Base-by-base conservation (phyloP, 2,113 vertebrate genomes). In the Centrocercus urophasianus region DNA sequence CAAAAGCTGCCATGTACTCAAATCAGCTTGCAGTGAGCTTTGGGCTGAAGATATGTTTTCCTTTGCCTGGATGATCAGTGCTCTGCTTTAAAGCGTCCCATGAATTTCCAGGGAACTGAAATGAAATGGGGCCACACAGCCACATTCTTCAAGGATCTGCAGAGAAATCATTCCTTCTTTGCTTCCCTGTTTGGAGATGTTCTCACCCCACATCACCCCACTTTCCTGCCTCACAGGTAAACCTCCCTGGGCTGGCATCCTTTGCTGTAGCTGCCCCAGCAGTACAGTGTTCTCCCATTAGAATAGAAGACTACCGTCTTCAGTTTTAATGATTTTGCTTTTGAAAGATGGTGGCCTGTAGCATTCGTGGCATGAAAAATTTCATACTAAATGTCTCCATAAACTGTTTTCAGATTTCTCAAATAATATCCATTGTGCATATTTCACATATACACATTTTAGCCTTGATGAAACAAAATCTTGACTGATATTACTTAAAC, bases 1-100 rank as follows among this genome's bases (percentile, higher is more conserved):
- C 1, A 2, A 15, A 64, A 54, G 16, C 3, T 34, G 50, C 17
- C 27, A 12, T 11, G 20, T 13, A n/a, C 2, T 4, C 45, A 34
- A n/a, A 63, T 69, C 34, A 16, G 4, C 22, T 54, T 79, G 47
- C 4, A 20, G 25, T n/a, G 17, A 28, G 38, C 16, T 60, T 69
- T 71, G 43, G 7, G 40, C 7, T 69, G 43, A 86, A 65, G 32
- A 21, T 32, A 4, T 3, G 47, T 19, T 4, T 89, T 27, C 32
- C 9, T 22, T 61, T 66, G 30, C 66, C 21, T 18, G 12, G 67
- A 56, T 43, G 72, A 8, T 22, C 32, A 45, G n/a, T 72, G 52
- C n/a, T 63, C 54, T 27, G 30, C 59, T 32, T 5, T 5, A 3
- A 25, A 48, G 59, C 10, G n/a, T 73, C 43, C 43, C 32, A 80